Conservation (phyloP, 2,113 vertebrate genomes). For the Ophiodon elongatus region DNA sequence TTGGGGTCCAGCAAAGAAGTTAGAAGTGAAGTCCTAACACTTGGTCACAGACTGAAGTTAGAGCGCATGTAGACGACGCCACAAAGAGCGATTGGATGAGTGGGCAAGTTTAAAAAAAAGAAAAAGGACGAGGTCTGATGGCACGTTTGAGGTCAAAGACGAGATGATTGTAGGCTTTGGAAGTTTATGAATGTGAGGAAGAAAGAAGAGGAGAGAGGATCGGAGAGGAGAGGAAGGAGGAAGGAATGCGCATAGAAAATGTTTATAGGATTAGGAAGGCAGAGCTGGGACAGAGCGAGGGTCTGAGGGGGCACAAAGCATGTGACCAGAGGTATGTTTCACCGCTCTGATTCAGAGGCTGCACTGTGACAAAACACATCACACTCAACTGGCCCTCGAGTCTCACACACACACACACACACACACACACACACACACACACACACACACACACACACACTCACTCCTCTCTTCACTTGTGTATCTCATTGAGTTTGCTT, state of each 20-base stretch:
- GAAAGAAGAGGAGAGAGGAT: background rate
- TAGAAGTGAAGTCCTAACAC: background rate
- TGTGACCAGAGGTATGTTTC: slow-evolving; percentile 46
- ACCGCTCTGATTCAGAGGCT: background rate
- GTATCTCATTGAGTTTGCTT: background rate
- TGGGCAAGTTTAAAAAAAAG: background rate
- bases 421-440: background rate
- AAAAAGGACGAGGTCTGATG: background rate
- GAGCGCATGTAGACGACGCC: background rate
- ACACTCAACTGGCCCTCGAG: background rate
- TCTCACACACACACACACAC: background rate
- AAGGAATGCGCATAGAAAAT: slow-evolving; percentile 66
- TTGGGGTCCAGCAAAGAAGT: background rate
- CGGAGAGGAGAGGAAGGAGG: background rate
- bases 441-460: background rate
- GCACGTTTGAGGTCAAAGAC: slow-evolving; percentile 17
- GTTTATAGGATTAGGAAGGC: slow-evolving; percentile 62
- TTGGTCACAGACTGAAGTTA: background rate
- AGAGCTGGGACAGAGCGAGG: slow-evolving; percentile 49
- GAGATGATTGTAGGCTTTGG: slow-evolving; percentile 35
- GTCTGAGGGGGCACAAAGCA: slow-evolving; percentile 20
- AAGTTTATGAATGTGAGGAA: slow-evolving; percentile 48
- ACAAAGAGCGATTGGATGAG: background rate
- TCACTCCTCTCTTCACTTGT: background rate
- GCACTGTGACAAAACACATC: slow-evolving; percentile 44